Percentiles rank a stretch among this genome's conserved stretches.
Conservation (phyloP, 2,797 vertebrate genomes). For the Malacoctenus gilli region DNA sequence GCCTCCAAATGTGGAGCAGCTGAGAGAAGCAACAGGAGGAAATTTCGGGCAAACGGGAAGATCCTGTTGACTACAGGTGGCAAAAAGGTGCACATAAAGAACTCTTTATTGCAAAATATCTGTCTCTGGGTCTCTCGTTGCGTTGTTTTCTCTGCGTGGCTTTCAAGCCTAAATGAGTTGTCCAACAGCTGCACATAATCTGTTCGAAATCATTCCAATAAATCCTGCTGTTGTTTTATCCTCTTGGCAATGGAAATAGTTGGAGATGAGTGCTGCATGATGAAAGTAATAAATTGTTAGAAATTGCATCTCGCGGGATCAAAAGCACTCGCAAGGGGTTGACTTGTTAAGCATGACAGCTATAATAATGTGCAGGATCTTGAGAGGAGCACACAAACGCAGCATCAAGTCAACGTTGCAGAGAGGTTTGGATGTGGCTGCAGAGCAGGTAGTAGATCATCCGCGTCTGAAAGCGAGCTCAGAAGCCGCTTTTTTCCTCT, state of each 20-base stretch:
- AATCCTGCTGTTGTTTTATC: not conserved
- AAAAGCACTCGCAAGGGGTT: too few species aligned
- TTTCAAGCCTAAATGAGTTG: too few species aligned
- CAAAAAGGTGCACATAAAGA: too few species aligned
- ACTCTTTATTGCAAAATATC: too few species aligned
- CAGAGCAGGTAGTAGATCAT: conserved; percentile 21
- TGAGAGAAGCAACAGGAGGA: conserved; percentile 1
- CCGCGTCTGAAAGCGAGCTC: conserved; percentile 18
- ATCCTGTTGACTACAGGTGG: conserved; percentile 10
- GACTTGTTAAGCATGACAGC: too few species aligned
- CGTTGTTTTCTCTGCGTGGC: too few species aligned
- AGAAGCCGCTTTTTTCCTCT: conserved; percentile 19
- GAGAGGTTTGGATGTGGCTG: not conserved
- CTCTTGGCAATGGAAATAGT: not conserved
- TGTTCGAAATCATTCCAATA: too few species aligned
- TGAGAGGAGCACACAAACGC: not conserved
- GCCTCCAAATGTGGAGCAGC: not conserved
- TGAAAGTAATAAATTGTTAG: too few species aligned
- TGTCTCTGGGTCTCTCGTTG: too few species aligned
- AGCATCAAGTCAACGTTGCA: conserved; percentile 2
- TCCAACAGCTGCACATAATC: too few species aligned
- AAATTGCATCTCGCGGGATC: too few species aligned
- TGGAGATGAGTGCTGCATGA: too few species aligned
- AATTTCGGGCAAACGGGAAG: not conserved
- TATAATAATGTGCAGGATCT: not conserved